Conservation (phyloP, 1,140 invertebrate species). For the Apis dorsata region DNA sequence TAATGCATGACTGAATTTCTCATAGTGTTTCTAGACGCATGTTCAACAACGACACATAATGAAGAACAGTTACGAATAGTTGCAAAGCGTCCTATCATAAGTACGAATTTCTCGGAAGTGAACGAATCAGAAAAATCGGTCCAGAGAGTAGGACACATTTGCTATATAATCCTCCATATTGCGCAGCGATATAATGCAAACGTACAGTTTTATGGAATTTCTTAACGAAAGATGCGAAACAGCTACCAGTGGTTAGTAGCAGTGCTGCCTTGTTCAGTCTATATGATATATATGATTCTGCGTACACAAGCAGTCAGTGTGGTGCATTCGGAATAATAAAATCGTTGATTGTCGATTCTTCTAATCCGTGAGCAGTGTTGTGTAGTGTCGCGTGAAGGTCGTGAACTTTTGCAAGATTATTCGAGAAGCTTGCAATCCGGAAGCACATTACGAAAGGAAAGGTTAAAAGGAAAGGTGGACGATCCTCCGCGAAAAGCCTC, state of each 20-base stretch:
- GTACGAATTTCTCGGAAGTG: conserved; percentile 2
- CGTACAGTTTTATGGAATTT: conserved; percentile 16
- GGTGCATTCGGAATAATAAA: conserved; percentile 42
- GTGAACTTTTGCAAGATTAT: conserved; percentile 38
- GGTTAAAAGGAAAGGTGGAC: conserved; percentile 46
- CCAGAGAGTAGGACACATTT: conserved; percentile 13
- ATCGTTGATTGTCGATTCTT: conserved; percentile 11
- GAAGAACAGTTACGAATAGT: conserved; percentile 38
- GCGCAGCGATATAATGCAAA: conserved; percentile 39
- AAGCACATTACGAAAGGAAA: conserved; percentile 29
- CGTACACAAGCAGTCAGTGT: conserved; percentile 41
- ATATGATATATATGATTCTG: conserved; percentile 24
- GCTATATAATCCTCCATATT: conserved; percentile 18
- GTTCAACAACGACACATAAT: conserved; percentile 20
- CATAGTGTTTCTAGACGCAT: conserved; percentile 6
- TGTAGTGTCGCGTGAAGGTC: conserved; percentile 25
- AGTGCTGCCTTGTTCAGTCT: conserved; percentile 22
- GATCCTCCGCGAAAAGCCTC: conserved; percentile 53
- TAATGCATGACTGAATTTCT: background rate
- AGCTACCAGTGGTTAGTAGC: conserved; percentile 26
- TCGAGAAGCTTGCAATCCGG: conserved; percentile 52
- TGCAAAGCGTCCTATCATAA: conserved; percentile 45
- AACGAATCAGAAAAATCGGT: conserved; percentile 47
- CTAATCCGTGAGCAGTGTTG: background rate
- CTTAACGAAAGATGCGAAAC: conserved; percentile 28